A percentile compares a stretch with the other conserved stretches of the same genome.
Conservation (phyloP, 2,113 vertebrate genomes). For the Bos indicus region DNA sequence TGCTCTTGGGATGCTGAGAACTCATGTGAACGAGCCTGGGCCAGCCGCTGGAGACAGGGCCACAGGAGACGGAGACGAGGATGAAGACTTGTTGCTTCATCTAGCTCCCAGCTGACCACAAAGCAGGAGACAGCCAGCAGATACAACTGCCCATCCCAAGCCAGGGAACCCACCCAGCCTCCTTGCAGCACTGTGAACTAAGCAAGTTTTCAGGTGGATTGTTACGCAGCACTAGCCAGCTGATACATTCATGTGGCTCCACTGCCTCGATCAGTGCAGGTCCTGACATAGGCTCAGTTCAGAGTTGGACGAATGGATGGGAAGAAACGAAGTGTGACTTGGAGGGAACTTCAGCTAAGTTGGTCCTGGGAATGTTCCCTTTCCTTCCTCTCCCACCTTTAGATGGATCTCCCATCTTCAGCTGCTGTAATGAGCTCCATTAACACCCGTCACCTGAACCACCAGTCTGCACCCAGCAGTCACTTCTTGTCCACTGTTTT, state of each 20-base stretch:
- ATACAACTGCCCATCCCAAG: not conserved
- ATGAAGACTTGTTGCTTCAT: too few species aligned
- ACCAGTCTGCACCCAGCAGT: not conserved
- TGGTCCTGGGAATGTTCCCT: not conserved
- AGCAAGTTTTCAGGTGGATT: not conserved
- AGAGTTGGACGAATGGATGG: too few species aligned
- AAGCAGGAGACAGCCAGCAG: not conserved
- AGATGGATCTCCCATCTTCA: not conserved
- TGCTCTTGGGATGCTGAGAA: not conserved
- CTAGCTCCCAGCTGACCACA: not conserved
- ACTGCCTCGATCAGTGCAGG: not conserved
- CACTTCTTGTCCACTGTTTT: accelerated
- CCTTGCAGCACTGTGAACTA: not conserved
- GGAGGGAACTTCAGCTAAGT: not conserved
- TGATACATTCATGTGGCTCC: not conserved
- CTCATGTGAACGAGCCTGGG: not conserved
- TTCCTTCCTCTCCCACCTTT: not conserved
- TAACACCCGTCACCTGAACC: not conserved
- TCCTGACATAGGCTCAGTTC: not conserved
- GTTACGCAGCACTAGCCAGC: not conserved
- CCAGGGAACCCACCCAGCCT: too few species aligned
- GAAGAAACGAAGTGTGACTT: not conserved
- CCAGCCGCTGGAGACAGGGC: not conserved
- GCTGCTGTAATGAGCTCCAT: not conserved
- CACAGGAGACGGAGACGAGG: not conserved